Evolutionary conservation across 2,797 vertebrate genomes (phyloP), one percentile per base, ranked within the genome.

Genomic region (Erethizon dorsatum): DNA sequence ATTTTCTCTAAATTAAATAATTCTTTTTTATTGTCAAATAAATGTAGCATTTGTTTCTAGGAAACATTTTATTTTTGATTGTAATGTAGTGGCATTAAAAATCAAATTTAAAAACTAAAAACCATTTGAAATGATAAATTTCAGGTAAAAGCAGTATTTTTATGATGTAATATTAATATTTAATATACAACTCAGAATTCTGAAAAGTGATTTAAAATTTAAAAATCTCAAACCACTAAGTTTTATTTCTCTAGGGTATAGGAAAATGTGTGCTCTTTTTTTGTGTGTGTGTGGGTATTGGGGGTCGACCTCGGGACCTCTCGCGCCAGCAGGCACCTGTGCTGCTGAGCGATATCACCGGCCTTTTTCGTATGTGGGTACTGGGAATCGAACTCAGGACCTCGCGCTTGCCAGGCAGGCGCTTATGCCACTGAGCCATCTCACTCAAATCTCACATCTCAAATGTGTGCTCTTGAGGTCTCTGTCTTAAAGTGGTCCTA

Each of bases 161-260:
- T 47, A 52, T 80, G 28, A 83, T 65, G 26, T 37, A 95, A 57
- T 90, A 47, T 80, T 79, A 86, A 13, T 95, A 78, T 83, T 83
- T 47, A 82, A 10, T 56, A 47, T 75, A 47, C 13, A 52, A 80
- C 12, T 97, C 0, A 54, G 24, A 65, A 88, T 65, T 97, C 7
- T 90, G 59, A 88, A 88, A 90, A 88, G 22, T 67, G 2, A 90
- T 96, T 26, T 92, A 87, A 79, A 91, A 41, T 95, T 96, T 26
- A 90, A 87, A 79, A 91, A 41, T 95, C n/a, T 77, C 6, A 82
- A 47, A 82, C 20, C 28, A 85, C 12, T 95, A 52, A 24, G 90
- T 90, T 24, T 91, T 83, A 22, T 96, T 97, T 94, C 7, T 7
- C 24, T 52, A 15, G 33, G 59, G 12, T 52, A 73, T 28, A 93